These are phyloP conservation scores for Poicephalus meyeri DNA, from an alignment of 2,113 vertebrate species.

Conservation along the genomic window DNA sequence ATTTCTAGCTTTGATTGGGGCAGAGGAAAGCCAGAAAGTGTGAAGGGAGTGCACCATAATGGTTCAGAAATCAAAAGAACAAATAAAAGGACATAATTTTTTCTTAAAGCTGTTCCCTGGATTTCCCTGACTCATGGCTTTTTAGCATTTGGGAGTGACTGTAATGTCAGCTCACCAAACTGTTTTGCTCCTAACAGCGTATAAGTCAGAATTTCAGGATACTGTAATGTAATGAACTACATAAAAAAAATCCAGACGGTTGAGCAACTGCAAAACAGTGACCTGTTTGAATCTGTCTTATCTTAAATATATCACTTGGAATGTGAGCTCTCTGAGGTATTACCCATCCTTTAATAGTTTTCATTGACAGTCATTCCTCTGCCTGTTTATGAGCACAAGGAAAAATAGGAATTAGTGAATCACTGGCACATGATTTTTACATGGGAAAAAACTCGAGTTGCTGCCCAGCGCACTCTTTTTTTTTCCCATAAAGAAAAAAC, in stretches of 20 bases:
- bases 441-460: slow-evolving; percentile 56
- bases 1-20: background rate
- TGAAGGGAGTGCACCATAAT: background rate
- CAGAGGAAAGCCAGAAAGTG: background rate
- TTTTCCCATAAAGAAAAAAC: slow-evolving; percentile 66
- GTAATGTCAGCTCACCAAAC: slow-evolving; percentile 12
- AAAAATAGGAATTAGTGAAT: slow-evolving; percentile 72
- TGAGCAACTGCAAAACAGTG: slow-evolving; percentile 43
- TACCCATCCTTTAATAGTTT: slow-evolving; percentile 36
- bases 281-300: slow-evolving; percentile 57
- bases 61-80: background rate
- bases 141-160: slow-evolving; percentile 16
- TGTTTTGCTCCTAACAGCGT: background rate
- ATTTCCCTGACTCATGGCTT: slow-evolving; percentile 19
- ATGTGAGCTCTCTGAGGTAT: slow-evolving; percentile 13
- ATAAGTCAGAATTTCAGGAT: slow-evolving; percentile 24
- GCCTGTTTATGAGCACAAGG: slow-evolving; percentile 9
- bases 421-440: slow-evolving; percentile 70
- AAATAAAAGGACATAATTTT: background rate
- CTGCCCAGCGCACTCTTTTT: slow-evolving; percentile 42
- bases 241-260: slow-evolving; percentile 50
- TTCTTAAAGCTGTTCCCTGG: background rate
- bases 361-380: slow-evolving; percentile 47
- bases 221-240: slow-evolving; percentile 10
- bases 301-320: slow-evolving; percentile 34